phyloP scores from a whole-genome alignment of 2,797 vertebrate species.

The Kryptolebias ocellatus region DNA sequence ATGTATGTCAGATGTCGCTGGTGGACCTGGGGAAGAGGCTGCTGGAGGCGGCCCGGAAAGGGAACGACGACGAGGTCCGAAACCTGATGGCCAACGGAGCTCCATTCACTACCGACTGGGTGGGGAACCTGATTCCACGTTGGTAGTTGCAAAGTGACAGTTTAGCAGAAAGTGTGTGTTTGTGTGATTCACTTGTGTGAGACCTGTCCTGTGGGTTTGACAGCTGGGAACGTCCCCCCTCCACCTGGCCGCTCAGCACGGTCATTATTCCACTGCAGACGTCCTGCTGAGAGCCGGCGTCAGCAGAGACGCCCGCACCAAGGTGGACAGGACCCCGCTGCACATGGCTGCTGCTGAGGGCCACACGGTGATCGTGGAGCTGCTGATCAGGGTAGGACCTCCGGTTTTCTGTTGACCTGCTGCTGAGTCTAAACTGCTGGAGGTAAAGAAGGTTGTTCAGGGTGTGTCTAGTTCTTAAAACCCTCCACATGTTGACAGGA shows the following conservation, averaged over 20 bases:
- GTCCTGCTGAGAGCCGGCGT: conserved; percentile 91
- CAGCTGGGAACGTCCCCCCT: conserved; percentile 92
- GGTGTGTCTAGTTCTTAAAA: no score
- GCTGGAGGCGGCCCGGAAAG: conserved; percentile 90
- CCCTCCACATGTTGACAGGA: no score
- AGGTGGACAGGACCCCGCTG: conserved; percentile 93
- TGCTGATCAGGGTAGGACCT: conserved; percentile 85
- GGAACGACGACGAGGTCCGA: conserved; percentile 91
- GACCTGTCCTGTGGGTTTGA: background rate
- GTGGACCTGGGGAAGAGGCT: conserved; percentile 93
- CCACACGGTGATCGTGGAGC: conserved; percentile 87
- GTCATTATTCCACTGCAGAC: conserved; percentile 92
- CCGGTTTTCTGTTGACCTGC: background rate
- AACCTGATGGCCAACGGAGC: conserved; percentile 92
- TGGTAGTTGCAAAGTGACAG: background rate
- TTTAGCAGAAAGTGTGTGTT: background rate
- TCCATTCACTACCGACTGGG: conserved; percentile 95
- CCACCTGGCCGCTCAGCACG: conserved; percentile 91
- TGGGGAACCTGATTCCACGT: conserved; percentile 56
- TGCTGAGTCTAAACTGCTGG: no score
- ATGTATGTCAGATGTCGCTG: conserved; percentile 86
- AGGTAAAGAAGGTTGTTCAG: no score
- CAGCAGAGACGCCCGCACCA: conserved; percentile 92
- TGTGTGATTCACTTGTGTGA: background rate
- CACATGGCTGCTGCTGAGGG: conserved; percentile 94